Conservation (phyloP, 1,140 invertebrate genomes). For the Drosophila bifasciata region DNA sequence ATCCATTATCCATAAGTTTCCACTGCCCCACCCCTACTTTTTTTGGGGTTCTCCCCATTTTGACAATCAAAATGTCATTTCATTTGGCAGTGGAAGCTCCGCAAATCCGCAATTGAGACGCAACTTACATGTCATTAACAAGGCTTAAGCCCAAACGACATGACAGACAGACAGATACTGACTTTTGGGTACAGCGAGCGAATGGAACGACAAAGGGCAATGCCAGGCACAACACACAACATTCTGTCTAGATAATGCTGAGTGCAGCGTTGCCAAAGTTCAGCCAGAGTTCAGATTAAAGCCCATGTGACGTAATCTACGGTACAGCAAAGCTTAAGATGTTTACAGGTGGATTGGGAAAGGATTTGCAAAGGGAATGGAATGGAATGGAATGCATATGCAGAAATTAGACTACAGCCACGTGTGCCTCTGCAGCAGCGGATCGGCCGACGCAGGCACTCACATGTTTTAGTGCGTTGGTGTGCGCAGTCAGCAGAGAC, state of each 20-base stretch:
- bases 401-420: too few species aligned
- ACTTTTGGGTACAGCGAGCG: not conserved
- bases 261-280: slow-evolving; percentile 41
- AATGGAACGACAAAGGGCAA: slow-evolving; percentile 33
- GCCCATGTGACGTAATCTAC: too few species aligned
- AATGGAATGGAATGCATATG: too few species aligned
- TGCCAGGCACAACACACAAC: slow-evolving; percentile 65
- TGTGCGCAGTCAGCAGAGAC: too few species aligned
- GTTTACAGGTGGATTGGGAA: too few species aligned
- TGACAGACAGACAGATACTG: slow-evolving; percentile 31
- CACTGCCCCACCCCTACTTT: slow-evolving; percentile 24
- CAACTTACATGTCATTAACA: slow-evolving; percentile 80
- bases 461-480: too few species aligned
- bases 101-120: slow-evolving; percentile 78
- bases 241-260: slow-evolving; percentile 35
- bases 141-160: slow-evolving; percentile 55
- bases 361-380: too few species aligned
- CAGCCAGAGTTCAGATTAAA: too few species aligned
- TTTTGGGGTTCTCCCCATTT: slow-evolving; percentile 41
- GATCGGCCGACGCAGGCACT: too few species aligned
- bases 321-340: too few species aligned
- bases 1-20: slow-evolving; percentile 32
- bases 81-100: slow-evolving; percentile 51
- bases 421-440: too few species aligned
- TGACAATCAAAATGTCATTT: slow-evolving; percentile 74